Evolutionary conservation across 2,113 vertebrate species (phyloP).

Genomic region (Hyperopisus bebe): DNA sequence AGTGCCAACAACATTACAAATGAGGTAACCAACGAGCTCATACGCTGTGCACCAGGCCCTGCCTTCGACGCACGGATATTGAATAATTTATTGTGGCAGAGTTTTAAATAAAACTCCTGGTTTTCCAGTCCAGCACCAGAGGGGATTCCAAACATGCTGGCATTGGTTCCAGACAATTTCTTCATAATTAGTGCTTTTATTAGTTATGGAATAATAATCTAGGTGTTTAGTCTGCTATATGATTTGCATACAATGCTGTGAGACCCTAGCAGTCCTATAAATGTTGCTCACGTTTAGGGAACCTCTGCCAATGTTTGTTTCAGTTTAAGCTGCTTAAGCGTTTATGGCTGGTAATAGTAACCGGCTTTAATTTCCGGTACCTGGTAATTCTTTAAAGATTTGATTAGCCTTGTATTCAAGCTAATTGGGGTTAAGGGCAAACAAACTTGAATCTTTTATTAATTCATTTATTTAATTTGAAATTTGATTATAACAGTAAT

Average conservation of each 20-base stretch:
- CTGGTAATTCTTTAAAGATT: neutral
- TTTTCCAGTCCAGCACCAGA: neutral
- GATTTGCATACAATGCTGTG: neutral
- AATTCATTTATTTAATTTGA: neutral
- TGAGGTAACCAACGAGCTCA: no score
- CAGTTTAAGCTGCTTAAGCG: neutral
- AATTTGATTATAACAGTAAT: neutral
- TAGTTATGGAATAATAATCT: neutral
- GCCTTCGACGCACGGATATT: neutral
- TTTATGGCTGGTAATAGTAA: neutral
- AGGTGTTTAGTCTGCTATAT: neutral
- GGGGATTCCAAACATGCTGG: neutral
- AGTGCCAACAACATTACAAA: neutral
- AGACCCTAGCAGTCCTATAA: neutral
- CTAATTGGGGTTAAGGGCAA: neutral
- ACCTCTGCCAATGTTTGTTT: neutral
- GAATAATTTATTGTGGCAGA: slow-evolving; percentile 6
- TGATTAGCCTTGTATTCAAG: neutral
- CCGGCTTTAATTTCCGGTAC: neutral
- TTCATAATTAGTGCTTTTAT: neutral
- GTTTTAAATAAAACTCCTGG: neutral
- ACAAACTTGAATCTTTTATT: neutral
- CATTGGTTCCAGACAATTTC: neutral
- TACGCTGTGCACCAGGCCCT: neutral
- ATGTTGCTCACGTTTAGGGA: neutral